A percentile compares a stretch with the other conserved stretches of the same genome.
Conservation (phyloP, 1,140 invertebrate genomes). For the Pectinophora gossypiella region DNA sequence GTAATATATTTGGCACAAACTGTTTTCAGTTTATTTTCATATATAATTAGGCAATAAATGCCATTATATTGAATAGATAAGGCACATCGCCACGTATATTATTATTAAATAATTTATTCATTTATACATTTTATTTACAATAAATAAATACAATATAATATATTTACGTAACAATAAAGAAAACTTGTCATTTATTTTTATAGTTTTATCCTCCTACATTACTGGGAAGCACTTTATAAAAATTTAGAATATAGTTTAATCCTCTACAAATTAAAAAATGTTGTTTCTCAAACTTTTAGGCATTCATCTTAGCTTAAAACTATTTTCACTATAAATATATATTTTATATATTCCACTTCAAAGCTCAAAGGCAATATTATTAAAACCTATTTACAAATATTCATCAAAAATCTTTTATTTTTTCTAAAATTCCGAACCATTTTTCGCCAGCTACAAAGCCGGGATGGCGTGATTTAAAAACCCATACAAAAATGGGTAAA, state of each 20-base stretch:
- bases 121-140: constrained; percentile 6
- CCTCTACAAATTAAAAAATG: not conserved
- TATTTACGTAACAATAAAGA: too few species aligned
- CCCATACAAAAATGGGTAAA: constrained; percentile 12
- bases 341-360: not conserved
- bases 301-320: too few species aligned
- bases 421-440: constrained; percentile 3
- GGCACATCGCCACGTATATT: constrained; percentile 27
- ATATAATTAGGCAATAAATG: too few species aligned
- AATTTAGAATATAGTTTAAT: constrained; percentile 1
- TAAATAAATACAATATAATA: constrained; percentile 4
- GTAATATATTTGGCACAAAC: constrained; percentile 7
- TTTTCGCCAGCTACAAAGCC: not conserved
- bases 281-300: too few species aligned
- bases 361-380: too few species aligned
- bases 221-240: not conserved
- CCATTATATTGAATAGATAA: constrained; percentile 23
- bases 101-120: constrained; percentile 8
- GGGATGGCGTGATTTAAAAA: constrained; percentile 6
- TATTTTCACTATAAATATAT: too few species aligned
- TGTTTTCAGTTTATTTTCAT: not conserved
- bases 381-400: constrained; percentile 36
- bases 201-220: too few species aligned
- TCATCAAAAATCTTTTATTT: constrained; percentile 23
- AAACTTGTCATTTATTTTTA: too few species aligned